Evolutionary conservation across 2,888 invertebrate species (phyloP).

Genomic region (Dichetophora obliterata): DNA sequence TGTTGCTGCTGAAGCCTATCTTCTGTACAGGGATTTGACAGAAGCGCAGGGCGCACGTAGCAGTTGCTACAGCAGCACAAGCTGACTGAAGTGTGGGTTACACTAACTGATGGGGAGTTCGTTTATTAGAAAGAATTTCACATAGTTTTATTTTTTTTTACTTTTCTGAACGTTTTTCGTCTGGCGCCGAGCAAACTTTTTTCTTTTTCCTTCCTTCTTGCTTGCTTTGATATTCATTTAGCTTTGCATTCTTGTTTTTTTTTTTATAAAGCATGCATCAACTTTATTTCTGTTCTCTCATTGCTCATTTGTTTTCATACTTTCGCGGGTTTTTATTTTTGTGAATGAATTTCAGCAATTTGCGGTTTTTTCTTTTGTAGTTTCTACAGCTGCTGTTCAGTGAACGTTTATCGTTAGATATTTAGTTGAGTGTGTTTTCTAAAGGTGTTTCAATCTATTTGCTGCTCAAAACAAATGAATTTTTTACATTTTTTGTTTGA

Average conservation of each 20-base stretch:
- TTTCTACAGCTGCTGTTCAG: conserved; percentile 28
- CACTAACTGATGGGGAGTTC: not conserved
- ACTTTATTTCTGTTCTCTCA: not conserved
- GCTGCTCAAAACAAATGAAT: conserved; percentile 8
- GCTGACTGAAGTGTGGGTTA: not conserved
- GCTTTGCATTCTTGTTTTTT: not conserved
- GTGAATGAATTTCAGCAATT: conserved; percentile 36
- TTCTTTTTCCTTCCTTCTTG: not conserved
- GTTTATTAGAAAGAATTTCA: not conserved
- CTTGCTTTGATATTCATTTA: not conserved
- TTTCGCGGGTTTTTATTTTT: conserved; percentile 26
- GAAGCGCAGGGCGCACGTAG: not conserved
- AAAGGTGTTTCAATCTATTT: not conserved
- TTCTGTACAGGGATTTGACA: no score
- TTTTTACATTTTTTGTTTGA: conserved; percentile 6
- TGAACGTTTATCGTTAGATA: not conserved
- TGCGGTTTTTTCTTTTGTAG: not conserved
- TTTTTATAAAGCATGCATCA: not conserved
- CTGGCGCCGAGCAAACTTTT: conserved; percentile 24
- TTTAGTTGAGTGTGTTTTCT: not conserved
- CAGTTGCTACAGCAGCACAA: not conserved
- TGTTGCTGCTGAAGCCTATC: not conserved
- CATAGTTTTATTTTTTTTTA: not conserved
- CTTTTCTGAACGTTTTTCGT: not conserved
- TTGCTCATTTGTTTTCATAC: conserved; percentile 16